Conservation (phyloP, 2,888 invertebrate species). For the Aleiodes leptofemur region DNA sequence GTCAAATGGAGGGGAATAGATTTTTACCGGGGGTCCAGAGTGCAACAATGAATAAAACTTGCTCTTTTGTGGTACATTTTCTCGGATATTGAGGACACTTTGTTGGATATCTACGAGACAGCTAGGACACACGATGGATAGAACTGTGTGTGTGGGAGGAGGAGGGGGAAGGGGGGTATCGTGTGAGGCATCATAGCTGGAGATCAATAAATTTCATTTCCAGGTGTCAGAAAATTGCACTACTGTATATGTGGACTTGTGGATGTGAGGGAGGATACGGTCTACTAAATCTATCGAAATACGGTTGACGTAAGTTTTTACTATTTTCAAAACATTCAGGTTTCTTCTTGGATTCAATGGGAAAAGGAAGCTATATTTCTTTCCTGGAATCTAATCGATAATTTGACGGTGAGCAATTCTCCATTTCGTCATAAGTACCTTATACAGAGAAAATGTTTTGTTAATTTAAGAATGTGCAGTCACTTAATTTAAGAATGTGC, state of each 20-base stretch:
- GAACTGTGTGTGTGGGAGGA: too few relatives aligned
- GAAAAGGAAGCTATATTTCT: slow-evolving; percentile 39
- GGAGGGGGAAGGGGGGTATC: not conserved
- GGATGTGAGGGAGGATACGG: slow-evolving; percentile 46
- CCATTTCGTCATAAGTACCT: too few relatives aligned
- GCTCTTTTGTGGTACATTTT: slow-evolving; percentile 65
- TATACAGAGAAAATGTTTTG: too few relatives aligned
- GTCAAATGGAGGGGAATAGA: slow-evolving; percentile 63
- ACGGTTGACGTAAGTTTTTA: slow-evolving; percentile 15
- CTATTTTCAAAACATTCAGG: not conserved
- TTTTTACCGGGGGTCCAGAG: slow-evolving; percentile 38
- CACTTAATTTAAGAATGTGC: too few relatives aligned
- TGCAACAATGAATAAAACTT: slow-evolving; percentile 57
- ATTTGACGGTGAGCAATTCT: too few relatives aligned
- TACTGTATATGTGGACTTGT: slow-evolving; percentile 30
- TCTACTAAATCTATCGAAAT: slow-evolving; percentile 39
- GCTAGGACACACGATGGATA: not conserved
- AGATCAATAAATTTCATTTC: slow-evolving; percentile 54
- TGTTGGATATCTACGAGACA: slow-evolving; percentile 1
- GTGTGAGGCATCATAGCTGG: slow-evolving; percentile 16
- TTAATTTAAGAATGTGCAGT: too few relatives aligned
- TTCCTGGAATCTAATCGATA: slow-evolving; percentile 23
- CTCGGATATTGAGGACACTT: slow-evolving; percentile 42
- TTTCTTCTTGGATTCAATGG: too few relatives aligned
- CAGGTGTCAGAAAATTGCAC: slow-evolving; percentile 51